phyloP scores from a whole-genome alignment of 2,797 vertebrate species.

The Sebastiscus tertius region DNA sequence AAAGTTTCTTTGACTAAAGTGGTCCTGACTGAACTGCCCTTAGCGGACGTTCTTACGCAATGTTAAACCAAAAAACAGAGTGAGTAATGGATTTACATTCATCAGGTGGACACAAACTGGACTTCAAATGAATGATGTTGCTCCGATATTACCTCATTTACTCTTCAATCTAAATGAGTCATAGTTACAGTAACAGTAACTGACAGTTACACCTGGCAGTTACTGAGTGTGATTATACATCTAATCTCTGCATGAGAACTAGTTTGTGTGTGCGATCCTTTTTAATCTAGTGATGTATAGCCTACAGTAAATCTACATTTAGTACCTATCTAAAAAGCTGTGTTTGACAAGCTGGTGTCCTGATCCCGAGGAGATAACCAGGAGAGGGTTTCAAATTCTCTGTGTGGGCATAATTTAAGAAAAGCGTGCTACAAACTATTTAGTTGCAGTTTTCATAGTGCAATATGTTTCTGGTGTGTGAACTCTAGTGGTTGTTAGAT shows the following conservation, averaged over 20 bases:
- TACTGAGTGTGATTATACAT: not conserved
- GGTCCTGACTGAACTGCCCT: too few species aligned
- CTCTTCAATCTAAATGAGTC: not conserved
- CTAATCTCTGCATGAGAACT: not conserved
- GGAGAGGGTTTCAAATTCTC: not conserved
- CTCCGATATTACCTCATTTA: not conserved
- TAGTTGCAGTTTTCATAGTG: constrained; percentile 4
- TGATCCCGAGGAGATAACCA: not conserved
- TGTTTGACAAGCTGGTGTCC: not conserved
- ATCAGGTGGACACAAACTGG: not conserved
- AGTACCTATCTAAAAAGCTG: not conserved
- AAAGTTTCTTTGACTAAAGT: too few species aligned
- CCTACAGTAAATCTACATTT: not conserved
- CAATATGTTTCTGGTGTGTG: constrained; percentile 35
- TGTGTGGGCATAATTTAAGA: not conserved
- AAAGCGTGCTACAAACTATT: not conserved
- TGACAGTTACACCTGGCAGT: not conserved
- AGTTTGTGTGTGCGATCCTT: not conserved
- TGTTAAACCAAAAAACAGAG: too few species aligned
- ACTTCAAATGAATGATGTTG: not conserved
- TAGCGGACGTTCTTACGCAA: too few species aligned
- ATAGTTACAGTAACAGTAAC: not conserved
- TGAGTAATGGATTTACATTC: not conserved
- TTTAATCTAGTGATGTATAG: not conserved
- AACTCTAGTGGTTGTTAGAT: constrained; percentile 46